Evolutionary conservation across 23 tunicate species (phyloP).

Genomic region (Ciona savignyi): DNA sequence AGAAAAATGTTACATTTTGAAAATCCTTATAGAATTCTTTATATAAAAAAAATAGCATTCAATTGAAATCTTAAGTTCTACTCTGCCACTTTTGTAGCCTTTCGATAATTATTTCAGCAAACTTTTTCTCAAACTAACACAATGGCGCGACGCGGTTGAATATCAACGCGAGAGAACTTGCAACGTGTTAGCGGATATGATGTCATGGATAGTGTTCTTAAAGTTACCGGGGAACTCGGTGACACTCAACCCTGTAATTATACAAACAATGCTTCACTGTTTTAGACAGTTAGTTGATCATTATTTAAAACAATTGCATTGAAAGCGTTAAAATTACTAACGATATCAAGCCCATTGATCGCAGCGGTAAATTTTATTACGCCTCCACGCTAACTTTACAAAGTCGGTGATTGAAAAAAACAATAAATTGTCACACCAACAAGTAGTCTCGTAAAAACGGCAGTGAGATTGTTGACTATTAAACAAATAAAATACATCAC

Average conservation of each 20-base stretch:
- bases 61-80: too few relatives aligned
- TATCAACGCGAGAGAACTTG: constrained; percentile 17
- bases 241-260: not conserved
- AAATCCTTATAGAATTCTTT: not conserved
- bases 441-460: not conserved
- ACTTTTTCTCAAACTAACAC: too few relatives aligned
- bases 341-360: too few relatives aligned
- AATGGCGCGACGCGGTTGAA: constrained; percentile 23
- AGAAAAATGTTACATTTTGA: not conserved
- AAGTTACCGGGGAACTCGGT: not conserved
- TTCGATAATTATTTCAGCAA: too few relatives aligned
- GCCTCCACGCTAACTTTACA: too few relatives aligned
- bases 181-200: constrained; percentile 68
- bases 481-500: not conserved
- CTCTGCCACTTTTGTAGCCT: too few relatives aligned
- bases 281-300: not conserved
- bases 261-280: not conserved
- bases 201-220: constrained; percentile 5
- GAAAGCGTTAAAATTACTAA: too few relatives aligned
- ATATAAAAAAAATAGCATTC: not conserved
- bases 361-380: too few relatives aligned
- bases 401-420: too few relatives aligned
- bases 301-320: too few relatives aligned
- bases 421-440: not conserved
- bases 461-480: not conserved